Base-by-base conservation (phyloP, 2,797 vertebrate genomes). In the Sebastes flavidus region DNA sequence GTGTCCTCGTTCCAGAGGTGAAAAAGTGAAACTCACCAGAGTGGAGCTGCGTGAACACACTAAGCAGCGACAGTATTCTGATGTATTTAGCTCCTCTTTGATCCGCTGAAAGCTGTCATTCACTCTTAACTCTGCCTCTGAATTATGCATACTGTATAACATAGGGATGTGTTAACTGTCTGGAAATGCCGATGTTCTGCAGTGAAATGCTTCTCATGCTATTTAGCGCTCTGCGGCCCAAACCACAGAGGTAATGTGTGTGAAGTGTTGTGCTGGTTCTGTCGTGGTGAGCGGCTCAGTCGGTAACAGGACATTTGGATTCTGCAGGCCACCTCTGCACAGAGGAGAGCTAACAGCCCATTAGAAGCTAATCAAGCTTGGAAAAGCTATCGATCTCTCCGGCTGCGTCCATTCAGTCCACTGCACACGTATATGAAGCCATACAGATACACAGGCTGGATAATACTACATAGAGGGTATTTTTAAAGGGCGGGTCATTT, bases 331-430 rank as follows among this genome's bases (percentile, higher is more conserved):
- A 36, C 34, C 55, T 70, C 74, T 66, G 66, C 60, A 75, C 81
- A 72, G 69, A 77, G 73, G 61, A 83, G 71, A 76, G 80, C 86
- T 81, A 87, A 90, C 84, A 87, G 87, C 72, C 88, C 85, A 89
- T 93, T 93, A 91, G 87, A 73, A 83, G 75, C 85, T 94, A 93
- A 95, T 95, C 89, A 90, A 80, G 78, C 88, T 77, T 82, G 72
- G 81, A 85, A 75, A 84, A 83, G 89, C 77, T 78, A 95, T 93
- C 72, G 85, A 94, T 94, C 86, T 65, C 61, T 52, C 12, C 22
- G 32, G 62, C 60, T 6, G 18, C 30, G 0, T 73, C 65, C 60
- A 69, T 67, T 77, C 73, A 78, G 46, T 54, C 65, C 65, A 34
- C 58, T 20, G 75, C 62, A 46, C 84, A 65, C 20, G 4, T 30